phyloP scores from a whole-genome alignment of 1,140 invertebrate genomes.

The Anastrepha obliqua region DNA sequence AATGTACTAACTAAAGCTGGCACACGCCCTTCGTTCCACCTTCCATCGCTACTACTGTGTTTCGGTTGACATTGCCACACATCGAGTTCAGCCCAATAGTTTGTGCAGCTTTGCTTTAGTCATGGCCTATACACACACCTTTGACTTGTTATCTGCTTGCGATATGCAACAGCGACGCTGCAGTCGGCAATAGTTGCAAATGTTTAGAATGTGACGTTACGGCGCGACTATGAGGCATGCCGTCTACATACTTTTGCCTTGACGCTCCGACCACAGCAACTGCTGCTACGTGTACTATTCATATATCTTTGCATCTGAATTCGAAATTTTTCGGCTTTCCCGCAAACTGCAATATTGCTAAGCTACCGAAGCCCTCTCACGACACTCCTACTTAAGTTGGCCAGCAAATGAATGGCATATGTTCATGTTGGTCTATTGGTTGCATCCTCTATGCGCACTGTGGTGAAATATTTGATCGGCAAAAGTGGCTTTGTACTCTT shows the following conservation, averaged over 20 bases:
- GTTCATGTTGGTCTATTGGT: neutral
- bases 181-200: slow-evolving; percentile 32
- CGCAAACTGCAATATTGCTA: neutral
- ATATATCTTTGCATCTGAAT: too few species aligned
- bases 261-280: too few species aligned
- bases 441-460: neutral
- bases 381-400: neutral
- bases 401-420: neutral
- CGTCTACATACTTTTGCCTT: neutral
- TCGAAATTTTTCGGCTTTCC: slow-evolving; percentile 8
- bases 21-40: neutral
- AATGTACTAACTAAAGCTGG: neutral
- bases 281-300: too few species aligned
- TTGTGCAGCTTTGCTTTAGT: neutral
- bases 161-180: neutral
- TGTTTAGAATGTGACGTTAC: slow-evolving; percentile 28
- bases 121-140: neutral
- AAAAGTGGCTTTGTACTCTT: neutral
- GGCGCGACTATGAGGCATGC: neutral
- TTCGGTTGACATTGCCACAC: neutral
- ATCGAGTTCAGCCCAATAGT: neutral
- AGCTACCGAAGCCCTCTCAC: neutral
- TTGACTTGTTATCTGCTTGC: neutral
- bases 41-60: neutral
- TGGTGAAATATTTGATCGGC: slow-evolving; percentile 22